These are phyloP conservation scores for Cecidostiba fungosa DNA, from an alignment of 2,888 invertebrate genomes.

Conservation along the genomic window DNA sequence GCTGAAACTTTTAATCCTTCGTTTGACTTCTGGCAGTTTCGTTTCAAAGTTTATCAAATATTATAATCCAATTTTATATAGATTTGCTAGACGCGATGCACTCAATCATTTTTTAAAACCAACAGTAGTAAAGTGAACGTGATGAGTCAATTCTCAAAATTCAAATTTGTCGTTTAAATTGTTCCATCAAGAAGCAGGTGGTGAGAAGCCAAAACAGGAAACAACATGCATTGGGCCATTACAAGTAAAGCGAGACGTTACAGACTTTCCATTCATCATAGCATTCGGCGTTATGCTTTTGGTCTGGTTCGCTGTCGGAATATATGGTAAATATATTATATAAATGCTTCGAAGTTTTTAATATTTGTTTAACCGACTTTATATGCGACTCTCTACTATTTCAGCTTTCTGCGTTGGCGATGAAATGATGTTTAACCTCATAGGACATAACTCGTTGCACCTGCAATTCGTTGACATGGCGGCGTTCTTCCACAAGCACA, in stretches of 20 bases:
- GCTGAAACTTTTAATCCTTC: slow-evolving; percentile 1
- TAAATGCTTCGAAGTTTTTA: too few relatives aligned
- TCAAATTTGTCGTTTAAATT: background rate
- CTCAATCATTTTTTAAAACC: too few relatives aligned
- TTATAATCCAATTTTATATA: too few relatives aligned
- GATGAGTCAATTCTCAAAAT: background rate
- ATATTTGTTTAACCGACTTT: background rate
- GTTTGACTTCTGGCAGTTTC: background rate
- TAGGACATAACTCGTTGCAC: background rate
- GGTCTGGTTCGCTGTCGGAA: slow-evolving; percentile 28
- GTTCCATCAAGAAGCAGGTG: background rate
- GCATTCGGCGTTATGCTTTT: background rate
- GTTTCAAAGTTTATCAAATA: background rate
- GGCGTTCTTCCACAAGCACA: background rate
- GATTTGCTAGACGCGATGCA: too few relatives aligned
- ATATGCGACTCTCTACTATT: background rate
- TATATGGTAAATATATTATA: slow-evolving; percentile 43
- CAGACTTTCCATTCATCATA: slow-evolving; percentile 22
- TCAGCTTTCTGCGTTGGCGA: slow-evolving; percentile 33
- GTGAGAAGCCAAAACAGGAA: slow-evolving; percentile 38
- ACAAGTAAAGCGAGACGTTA: slow-evolving; percentile 1
- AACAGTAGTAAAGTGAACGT: too few relatives aligned
- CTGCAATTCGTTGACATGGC: background rate
- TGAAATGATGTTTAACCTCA: background rate
- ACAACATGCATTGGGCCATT: slow-evolving; percentile 16